A percentile compares a stretch with the other conserved stretches of the same genome.
Evolutionary conservation across 2,113 vertebrate species (phyloP).

Genomic region (Halichoerus grypus): DNA sequence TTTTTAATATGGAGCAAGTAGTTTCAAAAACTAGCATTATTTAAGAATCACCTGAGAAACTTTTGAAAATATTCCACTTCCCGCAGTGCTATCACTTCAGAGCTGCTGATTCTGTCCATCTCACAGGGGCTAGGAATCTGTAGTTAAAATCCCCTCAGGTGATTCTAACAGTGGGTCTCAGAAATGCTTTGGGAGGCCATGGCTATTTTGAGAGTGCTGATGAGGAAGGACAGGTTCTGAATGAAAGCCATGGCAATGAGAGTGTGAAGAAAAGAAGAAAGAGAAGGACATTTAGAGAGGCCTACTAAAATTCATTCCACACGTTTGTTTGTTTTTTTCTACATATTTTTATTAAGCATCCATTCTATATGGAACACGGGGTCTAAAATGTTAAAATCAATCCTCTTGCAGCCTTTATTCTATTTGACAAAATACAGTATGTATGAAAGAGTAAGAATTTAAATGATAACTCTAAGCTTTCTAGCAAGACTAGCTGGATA

Average conservation of each 20-base stretch:
- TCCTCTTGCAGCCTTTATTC: background rate
- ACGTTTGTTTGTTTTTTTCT: background rate
- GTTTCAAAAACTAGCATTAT: background rate
- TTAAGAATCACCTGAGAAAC: background rate
- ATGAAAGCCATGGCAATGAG: background rate
- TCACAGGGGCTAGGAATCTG: background rate
- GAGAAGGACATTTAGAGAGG: background rate
- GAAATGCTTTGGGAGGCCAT: background rate
- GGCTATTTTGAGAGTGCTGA: background rate
- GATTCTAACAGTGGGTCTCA: background rate
- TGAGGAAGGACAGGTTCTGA: background rate
- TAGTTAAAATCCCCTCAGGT: background rate
- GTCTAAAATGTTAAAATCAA: conserved; percentile 24
- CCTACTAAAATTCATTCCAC: background rate
- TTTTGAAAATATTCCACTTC: background rate
- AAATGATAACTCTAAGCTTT: background rate
- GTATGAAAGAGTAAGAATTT: background rate
- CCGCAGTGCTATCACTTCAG: background rate
- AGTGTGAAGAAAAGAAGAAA: background rate
- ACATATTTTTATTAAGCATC: background rate
- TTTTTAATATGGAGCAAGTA: background rate
- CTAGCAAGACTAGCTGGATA: background rate
- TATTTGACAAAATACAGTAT: background rate
- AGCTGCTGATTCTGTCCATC: background rate
- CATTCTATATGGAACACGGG: background rate